Evolutionary conservation across 2,113 vertebrate genomes (phyloP).

Genomic region (Toxostoma redivivum): DNA sequence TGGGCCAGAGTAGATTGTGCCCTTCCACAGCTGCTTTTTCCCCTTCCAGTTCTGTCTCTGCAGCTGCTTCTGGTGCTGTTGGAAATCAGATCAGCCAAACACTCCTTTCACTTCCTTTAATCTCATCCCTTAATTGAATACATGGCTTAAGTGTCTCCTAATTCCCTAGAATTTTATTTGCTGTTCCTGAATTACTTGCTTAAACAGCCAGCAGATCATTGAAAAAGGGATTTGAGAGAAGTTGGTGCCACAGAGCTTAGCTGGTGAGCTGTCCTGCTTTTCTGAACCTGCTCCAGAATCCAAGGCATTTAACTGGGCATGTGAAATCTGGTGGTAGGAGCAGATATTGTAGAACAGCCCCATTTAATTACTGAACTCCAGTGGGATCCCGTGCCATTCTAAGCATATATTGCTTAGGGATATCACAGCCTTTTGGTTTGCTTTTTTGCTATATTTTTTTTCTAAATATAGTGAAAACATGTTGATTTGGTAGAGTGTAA

Average conservation of each 20-base stretch:
- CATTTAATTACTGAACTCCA: background rate
- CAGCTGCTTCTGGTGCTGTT: background rate
- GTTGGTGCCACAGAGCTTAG: background rate
- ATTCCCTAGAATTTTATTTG: background rate
- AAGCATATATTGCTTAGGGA: background rate
- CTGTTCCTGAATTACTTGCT: background rate
- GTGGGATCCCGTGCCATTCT: rapidly evolving
- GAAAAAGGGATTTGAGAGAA: background rate
- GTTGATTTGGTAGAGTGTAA: background rate
- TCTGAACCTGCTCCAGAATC: background rate
- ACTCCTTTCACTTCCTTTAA: background rate
- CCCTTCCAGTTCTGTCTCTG: background rate
- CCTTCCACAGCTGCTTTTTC: background rate
- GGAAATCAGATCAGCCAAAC: background rate
- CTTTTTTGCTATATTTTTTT: background rate
- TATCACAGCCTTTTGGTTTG: background rate
- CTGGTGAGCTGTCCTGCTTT: background rate
- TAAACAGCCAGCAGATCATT: background rate
- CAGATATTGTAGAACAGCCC: background rate
- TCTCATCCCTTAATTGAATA: background rate
- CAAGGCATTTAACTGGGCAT: background rate
- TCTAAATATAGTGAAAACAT: background rate
- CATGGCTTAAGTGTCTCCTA: background rate
- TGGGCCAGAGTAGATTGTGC: background rate
- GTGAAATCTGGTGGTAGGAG: background rate